Percentiles rank a stretch among this genome's conserved stretches.
phyloP scores from a whole-genome alignment of 2,797 vertebrate species.

The Apogon talboti region DNA sequence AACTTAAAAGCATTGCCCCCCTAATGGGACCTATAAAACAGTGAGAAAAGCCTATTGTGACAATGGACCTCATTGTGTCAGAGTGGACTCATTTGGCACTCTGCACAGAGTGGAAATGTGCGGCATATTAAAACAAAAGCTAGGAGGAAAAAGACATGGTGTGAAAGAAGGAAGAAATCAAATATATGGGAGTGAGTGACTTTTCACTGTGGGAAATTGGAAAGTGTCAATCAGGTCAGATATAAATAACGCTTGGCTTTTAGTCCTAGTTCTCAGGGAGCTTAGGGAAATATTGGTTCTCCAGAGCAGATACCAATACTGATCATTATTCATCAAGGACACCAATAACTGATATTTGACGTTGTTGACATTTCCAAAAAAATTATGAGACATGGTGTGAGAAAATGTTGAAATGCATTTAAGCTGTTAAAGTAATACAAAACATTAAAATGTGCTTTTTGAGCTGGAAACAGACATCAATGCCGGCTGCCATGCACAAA shows the following conservation, averaged over 20 bases:
- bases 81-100: conserved; percentile 72
- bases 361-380: no score
- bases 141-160: conserved; percentile 32
- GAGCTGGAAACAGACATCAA: no score
- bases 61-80: conserved; percentile 69
- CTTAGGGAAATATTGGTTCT: conserved; percentile 1
- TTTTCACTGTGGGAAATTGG: conserved; percentile 57
- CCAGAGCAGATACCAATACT: no score
- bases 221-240: conserved; percentile 53
- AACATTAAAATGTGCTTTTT: no score
- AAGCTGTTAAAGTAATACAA: no score
- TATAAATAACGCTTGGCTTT: conserved; percentile 34
- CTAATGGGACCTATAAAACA: conserved; percentile 77
- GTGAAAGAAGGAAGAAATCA: conserved; percentile 55
- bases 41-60: conserved; percentile 71
- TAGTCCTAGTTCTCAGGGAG: conserved; percentile 23
- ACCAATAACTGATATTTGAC: no score
- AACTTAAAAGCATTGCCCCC: conserved; percentile 78
- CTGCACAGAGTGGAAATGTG: conserved; percentile 52
- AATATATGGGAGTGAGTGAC: conserved; percentile 70
- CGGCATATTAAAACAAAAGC: conserved; percentile 45
- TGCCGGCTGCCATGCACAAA: no score
- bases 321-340: no score
- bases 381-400: no score
- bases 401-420: no score